These are phyloP conservation scores for Conomelus anceps DNA, from an alignment of 2,888 invertebrate genomes.

Conservation along the genomic window DNA sequence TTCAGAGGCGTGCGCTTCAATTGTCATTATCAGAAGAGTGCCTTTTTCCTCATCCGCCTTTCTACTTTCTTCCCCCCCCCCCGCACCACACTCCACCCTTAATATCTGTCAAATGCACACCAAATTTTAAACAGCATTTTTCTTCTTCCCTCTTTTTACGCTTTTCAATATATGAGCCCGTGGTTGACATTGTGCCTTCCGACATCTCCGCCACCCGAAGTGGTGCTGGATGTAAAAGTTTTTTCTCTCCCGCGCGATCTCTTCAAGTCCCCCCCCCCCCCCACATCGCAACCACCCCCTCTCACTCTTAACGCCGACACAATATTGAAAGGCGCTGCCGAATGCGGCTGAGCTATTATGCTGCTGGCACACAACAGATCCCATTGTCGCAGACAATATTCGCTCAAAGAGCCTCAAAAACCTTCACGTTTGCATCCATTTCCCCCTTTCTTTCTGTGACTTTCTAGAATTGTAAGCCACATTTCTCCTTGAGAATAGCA, in stretches of 20 bases:
- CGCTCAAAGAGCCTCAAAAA: conserved; percentile 4
- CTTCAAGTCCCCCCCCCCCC: neutral
- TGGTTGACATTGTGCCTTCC: conserved; percentile 5
- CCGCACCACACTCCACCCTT: conserved; percentile 18
- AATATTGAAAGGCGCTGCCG: conserved; percentile 11
- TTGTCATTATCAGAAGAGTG: conserved; percentile 13
- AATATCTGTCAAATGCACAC: conserved; percentile 32
- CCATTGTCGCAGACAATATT: conserved; percentile 12
- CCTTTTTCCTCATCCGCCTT: neutral
- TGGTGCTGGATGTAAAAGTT: conserved; percentile 10
- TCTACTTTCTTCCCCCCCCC: neutral
- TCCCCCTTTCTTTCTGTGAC: neutral
- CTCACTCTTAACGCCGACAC: conserved; percentile 6
- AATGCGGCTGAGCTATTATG: conserved; percentile 4
- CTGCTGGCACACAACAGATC: conserved; percentile 5
- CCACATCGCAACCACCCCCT: neutral
- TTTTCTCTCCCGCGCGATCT: neutral
- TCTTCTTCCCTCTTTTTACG: conserved; percentile 15
- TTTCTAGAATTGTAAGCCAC: neutral
- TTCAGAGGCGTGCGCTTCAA: neutral
- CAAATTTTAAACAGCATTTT: conserved; percentile 26
- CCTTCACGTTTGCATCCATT: conserved; percentile 2
- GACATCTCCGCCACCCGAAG: neutral
- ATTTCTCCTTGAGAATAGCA: neutral
- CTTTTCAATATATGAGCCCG: conserved; percentile 14